Base-by-base conservation (phyloP, 2,113 vertebrate genomes). In the Corvus cornix region DNA sequence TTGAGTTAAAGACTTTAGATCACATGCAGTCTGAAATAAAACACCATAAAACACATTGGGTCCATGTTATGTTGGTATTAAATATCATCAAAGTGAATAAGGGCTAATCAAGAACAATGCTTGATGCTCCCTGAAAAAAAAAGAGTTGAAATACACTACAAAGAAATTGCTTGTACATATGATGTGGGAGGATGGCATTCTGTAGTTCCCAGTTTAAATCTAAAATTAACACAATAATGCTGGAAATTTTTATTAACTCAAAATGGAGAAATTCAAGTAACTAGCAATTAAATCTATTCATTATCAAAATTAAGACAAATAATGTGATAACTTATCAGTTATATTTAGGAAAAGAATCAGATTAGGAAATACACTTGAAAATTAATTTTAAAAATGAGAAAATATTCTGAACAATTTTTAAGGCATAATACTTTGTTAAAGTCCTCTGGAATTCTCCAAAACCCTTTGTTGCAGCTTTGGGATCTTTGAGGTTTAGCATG, bases 31-130 rank as follows among this genome's bases (percentile, higher is more conserved):
- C 19, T 74, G 19, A 82, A 82, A 92, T 52, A 74, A 60, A 73
- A 33, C 11, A 62, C 12, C 4, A 2, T 49, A 33, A 70, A 93
- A 28, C 23, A 52, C 33, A 43, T 6, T 43, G 2, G 5, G 6
- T 56, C 24, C n/a, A 30, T 2, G 0, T 66, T 43, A 52, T 2
- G 0, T 23, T 75, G 41, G 26, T 58, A 18, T 55, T 41, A 79
- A 75, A 70, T 35, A 37, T 28, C 9, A 67, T 33, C 31, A 72
- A 26, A 59, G 31, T 53, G 43, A 90, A 35, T 69, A 56, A 84
- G 2, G 6, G 2, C 12, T 60, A 60, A 74, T 55, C 16, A 75
- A 51, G 33, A 46, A 20, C 8, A 58, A 55, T 23, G 0, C 2
- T 67, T 19, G 20, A 56, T 41, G 16, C 1, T 44, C 4, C 9